A percentile compares a stretch with the other conserved stretches of the same genome.
phyloP scores from a whole-genome alignment of 2,888 invertebrate genomes.

The Melanophora roralis region DNA sequence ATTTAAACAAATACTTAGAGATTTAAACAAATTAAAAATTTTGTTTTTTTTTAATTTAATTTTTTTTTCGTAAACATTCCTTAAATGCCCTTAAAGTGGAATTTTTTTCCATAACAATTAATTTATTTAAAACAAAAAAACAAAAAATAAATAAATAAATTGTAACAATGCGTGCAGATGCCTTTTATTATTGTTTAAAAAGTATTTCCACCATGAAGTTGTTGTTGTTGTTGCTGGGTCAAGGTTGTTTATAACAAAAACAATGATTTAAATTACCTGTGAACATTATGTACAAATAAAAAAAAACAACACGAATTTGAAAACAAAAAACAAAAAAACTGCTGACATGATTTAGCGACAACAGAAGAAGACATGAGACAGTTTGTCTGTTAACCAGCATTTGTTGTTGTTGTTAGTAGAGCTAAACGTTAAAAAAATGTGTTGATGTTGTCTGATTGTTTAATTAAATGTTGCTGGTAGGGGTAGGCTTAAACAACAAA shows the following conservation, averaged over 20 bases:
- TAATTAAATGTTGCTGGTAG: conserved; percentile 13
- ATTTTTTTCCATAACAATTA: neutral
- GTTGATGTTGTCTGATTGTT: conserved; percentile 2
- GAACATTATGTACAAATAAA: conserved; percentile 9
- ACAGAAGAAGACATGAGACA: neutral
- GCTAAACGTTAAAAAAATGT: neutral
- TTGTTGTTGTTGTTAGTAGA: neutral
- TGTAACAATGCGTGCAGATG: conserved; percentile 1
- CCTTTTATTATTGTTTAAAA: neutral
- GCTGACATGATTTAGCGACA: neutral
- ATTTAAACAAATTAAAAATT: too few species aligned
- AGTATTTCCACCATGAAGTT: neutral
- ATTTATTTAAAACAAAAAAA: neutral
- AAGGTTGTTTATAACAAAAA: conserved; percentile 17
- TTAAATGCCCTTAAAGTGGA: neutral
- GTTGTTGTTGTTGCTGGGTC: conserved; percentile 1
- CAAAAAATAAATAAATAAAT: too few species aligned
- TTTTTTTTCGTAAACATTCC: neutral
- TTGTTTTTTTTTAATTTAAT: too few species aligned
- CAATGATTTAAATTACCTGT: neutral
- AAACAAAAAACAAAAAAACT: neutral
- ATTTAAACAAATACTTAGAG: too few species aligned
- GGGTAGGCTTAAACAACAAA: neutral
- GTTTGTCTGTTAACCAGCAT: neutral
- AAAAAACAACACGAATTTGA: too few species aligned